Base-by-base conservation (phyloP, 2,888 invertebrate genomes). In the Trichogramma evanescens region DNA sequence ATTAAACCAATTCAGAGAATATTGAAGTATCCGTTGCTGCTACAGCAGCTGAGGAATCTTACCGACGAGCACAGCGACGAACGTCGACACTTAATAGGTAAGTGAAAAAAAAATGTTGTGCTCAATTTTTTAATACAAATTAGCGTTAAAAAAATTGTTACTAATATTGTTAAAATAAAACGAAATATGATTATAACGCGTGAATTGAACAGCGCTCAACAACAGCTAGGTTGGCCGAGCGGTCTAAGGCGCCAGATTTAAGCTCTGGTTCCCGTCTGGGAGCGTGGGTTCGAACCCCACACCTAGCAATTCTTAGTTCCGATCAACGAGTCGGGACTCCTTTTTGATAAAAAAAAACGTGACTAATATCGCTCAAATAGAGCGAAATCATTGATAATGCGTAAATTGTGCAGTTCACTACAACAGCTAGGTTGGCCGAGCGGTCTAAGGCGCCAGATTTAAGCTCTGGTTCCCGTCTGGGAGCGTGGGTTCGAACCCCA, bases 1-100 rank as follows among this genome's bases (percentile, higher is more conserved):
- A 98, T 97, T 78, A 97, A 97, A 81, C 97, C 97, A 63, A 97
- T 97, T 78, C 98, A 98, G 81, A 86, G 97, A 81, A 96, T 97
- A 82, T 86, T 97, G 68, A 96, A 97, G 81, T 98, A 97, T 83
- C 97, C 97, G 13, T 80, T 97, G 71, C 84, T 98, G 66, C 83
- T 97, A 73, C 94, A 95, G 81, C 96, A 97, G 81, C 84, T 97
- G 78, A 87, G 93, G 77, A 93, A 93, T 81, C 86, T 96, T 74
- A 95, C 96, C 69, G 93, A 94, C 79, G 87, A 91, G 65, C 88
- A 89, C 73, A 91, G 93, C 67, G 95, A 96, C 71, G 95, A 97
- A 82, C 95, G 95, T 81, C 86, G 90, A 73, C 95, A 95, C 82
- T 86, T 97, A 79, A 88, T 91, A 70, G 92, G 91, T 91, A 80